Percentiles rank a stretch among this genome's conserved stretches.
phyloP scores from a whole-genome alignment of 2,797 vertebrate genomes.

The Petrocephalus sullivani region DNA sequence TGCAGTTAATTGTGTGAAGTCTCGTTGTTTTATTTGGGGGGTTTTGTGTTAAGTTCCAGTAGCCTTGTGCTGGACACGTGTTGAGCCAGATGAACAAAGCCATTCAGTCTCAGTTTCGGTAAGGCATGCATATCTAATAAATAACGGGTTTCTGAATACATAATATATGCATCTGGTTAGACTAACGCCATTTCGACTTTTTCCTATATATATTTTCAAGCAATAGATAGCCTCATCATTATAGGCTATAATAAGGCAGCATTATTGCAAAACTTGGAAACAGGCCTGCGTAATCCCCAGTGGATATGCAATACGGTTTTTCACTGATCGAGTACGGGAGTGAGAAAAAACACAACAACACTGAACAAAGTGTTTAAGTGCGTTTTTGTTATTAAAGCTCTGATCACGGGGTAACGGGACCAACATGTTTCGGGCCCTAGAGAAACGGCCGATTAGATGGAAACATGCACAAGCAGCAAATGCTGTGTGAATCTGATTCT shows the following conservation, averaged over 20 bases:
- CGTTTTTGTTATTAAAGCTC: neutral
- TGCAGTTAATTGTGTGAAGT: neutral
- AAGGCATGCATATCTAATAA: neutral
- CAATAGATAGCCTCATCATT: neutral
- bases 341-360: neutral
- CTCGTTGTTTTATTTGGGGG: neutral
- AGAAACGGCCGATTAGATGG: neutral
- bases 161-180: neutral
- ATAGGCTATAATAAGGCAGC: neutral
- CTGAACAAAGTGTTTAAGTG: neutral
- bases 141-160: neutral
- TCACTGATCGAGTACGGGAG: neutral
- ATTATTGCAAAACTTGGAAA: neutral
- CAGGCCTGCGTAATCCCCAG: neutral
- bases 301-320: neutral
- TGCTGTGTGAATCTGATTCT: neutral
- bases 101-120: neutral
- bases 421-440: neutral
- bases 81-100: neutral
- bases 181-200: neutral
- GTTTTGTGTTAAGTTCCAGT: neutral
- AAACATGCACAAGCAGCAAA: neutral
- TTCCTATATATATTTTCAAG: neutral
- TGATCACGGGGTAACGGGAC: neutral
- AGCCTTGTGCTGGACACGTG: neutral